These are phyloP conservation scores for Nymphalis io DNA, from an alignment of 1,140 invertebrate genomes.

Conservation along the genomic window DNA sequence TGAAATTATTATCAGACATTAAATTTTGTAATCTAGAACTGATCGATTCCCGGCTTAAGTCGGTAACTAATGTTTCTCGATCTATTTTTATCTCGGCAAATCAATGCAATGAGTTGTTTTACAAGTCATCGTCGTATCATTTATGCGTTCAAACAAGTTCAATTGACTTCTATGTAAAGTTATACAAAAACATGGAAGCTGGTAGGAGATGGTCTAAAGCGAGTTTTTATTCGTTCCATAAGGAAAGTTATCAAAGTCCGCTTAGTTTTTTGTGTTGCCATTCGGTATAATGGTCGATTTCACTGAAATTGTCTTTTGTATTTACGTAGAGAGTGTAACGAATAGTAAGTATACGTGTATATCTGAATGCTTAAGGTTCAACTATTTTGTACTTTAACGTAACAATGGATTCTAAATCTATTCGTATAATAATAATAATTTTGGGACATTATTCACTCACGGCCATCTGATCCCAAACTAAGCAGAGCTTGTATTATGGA, in stretches of 20 bases:
- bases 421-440: neutral
- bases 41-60: neutral
- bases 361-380: neutral
- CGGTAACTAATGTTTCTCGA: slow-evolving; percentile 2
- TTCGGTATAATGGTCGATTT: slow-evolving; percentile 12
- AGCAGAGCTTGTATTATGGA: too few species aligned
- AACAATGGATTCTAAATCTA: neutral
- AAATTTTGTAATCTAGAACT: too few species aligned
- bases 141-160: slow-evolving; percentile 10
- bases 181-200: slow-evolving; percentile 19
- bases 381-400: neutral
- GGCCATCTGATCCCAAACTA: too few species aligned
- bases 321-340: slow-evolving; percentile 27
- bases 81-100: neutral
- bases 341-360: slow-evolving; percentile 2
- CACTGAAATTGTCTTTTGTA: slow-evolving; percentile 24
- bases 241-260: slow-evolving; percentile 19
- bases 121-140: slow-evolving; percentile 7
- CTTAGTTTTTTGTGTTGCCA: slow-evolving; percentile 21
- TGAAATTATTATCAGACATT: too few species aligned
- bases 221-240: slow-evolving; percentile 4
- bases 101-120: slow-evolving; percentile 1
- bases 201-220: neutral
- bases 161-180: slow-evolving; percentile 10
- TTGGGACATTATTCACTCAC: too few species aligned